These are phyloP conservation scores for Delichon dasypus DNA, from an alignment of 2,797 vertebrate genomes.

Conservation along the genomic window DNA sequence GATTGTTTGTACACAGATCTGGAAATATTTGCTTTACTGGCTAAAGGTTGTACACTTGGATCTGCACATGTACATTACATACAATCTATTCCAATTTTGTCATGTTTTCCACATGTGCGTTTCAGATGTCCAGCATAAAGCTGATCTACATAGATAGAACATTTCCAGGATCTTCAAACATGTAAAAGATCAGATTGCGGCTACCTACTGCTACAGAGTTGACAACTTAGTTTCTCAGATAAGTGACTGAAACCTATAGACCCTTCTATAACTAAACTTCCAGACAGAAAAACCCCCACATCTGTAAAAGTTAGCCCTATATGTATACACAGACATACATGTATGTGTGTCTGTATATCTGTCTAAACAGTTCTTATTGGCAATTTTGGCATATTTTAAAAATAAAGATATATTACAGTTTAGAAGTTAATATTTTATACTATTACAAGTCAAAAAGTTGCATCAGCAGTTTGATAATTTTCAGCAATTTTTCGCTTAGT, in stretches of 20 bases:
- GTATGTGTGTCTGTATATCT: not conserved
- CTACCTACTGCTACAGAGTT: not conserved
- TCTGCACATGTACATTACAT: not conserved
- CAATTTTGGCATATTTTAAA: not conserved
- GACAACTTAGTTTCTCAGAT: not conserved
- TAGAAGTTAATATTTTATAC: not conserved
- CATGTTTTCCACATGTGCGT: not conserved
- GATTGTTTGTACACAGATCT: not conserved
- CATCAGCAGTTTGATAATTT: not conserved
- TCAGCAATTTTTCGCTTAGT: not conserved
- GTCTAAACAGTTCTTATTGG: not conserved
- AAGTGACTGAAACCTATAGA: not conserved
- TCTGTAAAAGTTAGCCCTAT: not conserved
- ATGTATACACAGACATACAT: rapidly evolving
- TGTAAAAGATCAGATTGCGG: not conserved
- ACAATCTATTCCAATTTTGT: not conserved
- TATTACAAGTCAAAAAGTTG: not conserved
- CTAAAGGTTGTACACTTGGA: not conserved
- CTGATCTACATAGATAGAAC: not conserved
- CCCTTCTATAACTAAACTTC: not conserved
- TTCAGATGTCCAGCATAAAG: not conserved
- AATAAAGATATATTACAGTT: not conserved
- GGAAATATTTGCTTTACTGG: not conserved
- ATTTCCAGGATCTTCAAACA: not conserved
- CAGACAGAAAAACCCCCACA: rapidly evolving